phyloP scores from a whole-genome alignment of 2,888 invertebrate species.

The Zaprionus lineosus region DNA sequence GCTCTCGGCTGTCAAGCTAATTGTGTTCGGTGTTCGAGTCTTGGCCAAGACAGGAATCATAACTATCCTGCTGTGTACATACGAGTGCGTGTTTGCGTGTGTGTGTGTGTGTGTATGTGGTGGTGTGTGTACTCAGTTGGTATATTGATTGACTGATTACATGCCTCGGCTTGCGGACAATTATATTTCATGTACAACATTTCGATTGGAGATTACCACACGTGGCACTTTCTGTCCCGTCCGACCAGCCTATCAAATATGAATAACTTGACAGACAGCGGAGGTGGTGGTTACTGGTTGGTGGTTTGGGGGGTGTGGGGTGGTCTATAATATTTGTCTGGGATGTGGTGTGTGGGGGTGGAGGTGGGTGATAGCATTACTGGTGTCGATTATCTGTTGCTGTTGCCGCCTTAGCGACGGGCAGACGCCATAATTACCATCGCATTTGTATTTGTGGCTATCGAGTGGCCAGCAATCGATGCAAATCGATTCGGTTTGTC shows the following conservation, averaged over 20 bases:
- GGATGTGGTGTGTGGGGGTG: too few species aligned
- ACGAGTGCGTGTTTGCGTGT: background rate
- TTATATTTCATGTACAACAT: conserved; percentile 18
- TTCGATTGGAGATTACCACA: conserved; percentile 27
- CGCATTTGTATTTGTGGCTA: conserved; percentile 48
- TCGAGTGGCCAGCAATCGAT: conserved; percentile 24
- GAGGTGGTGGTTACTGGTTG: too few species aligned
- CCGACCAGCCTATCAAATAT: conserved; percentile 38
- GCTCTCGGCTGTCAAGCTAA: conserved; percentile 31
- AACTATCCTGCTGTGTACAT: too few species aligned
- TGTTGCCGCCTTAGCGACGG: conserved; percentile 9
- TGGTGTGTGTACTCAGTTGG: background rate
- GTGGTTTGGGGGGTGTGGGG: too few species aligned
- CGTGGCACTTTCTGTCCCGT: conserved; percentile 24
- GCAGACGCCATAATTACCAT: conserved; percentile 39
- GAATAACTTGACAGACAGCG: conserved; percentile 4
- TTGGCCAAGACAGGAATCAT: background rate
- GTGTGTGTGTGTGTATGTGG: background rate
- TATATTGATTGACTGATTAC: conserved; percentile 28
- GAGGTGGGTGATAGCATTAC: background rate
- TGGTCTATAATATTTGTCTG: too few species aligned
- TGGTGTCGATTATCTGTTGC: conserved; percentile 32
- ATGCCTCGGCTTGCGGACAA: conserved; percentile 21
- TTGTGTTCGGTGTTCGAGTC: conserved; percentile 17
- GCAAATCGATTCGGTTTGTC: conserved; percentile 60